Evolutionary conservation across 2,797 vertebrate species (phyloP).

Genomic region (Danio tinwini): DNA sequence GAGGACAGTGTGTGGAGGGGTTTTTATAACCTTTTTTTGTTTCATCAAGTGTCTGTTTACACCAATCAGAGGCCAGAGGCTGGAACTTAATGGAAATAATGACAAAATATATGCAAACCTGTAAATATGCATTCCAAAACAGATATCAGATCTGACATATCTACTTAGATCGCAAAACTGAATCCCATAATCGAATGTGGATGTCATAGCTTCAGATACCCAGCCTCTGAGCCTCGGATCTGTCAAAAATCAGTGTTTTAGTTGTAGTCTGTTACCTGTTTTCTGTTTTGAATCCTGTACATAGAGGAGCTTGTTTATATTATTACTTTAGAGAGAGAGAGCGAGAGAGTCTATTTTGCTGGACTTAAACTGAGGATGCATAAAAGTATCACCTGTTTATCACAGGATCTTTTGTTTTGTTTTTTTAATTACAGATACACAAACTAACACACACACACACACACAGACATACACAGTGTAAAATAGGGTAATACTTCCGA

Average conservation of each 20-base stretch:
- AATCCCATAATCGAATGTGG: conserved; percentile 6
- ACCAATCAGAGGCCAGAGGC: conserved; percentile 49
- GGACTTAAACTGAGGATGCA: conserved; percentile 60
- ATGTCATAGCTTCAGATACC: conserved; percentile 23
- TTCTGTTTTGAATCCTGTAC: conserved; percentile 60
- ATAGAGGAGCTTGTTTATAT: conserved; percentile 64
- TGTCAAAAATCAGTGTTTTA: conserved; percentile 63
- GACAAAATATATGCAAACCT: background rate
- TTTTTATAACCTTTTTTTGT: conserved; percentile 46
- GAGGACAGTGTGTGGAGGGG: conserved; percentile 36
- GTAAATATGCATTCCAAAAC: conserved; percentile 3
- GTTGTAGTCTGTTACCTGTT: conserved; percentile 56
- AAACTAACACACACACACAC: conserved; percentile 44
- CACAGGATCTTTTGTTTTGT: conserved; percentile 29
- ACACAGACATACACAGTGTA: conserved; percentile 67
- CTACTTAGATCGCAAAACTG: background rate
- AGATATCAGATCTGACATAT: conserved; percentile 19
- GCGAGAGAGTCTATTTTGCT: conserved; percentile 55
- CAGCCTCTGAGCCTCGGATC: conserved; percentile 44
- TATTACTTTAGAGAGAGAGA: conserved; percentile 57
- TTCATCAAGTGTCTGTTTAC: conserved; percentile 62
- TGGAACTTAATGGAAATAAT: conserved; percentile 41
- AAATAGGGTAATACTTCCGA: conserved; percentile 76
- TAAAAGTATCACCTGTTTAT: conserved; percentile 52
- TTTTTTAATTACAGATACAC: conserved; percentile 41